phyloP scores from a whole-genome alignment of 2,113 vertebrate species.

The Thalassoma bifasciatum region DNA sequence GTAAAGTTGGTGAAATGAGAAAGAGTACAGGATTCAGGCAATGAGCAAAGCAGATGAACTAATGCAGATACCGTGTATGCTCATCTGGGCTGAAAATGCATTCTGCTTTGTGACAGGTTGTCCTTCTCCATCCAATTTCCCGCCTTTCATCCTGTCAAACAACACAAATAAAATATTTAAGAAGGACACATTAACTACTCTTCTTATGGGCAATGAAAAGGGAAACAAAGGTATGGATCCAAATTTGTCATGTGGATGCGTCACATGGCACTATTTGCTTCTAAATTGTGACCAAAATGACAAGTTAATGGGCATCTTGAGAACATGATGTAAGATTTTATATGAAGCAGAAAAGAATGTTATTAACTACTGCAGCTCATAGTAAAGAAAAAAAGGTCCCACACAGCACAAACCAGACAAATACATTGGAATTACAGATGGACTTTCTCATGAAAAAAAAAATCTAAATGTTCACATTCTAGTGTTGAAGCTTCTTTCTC shows the following conservation, averaged over 20 bases:
- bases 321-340: too few species aligned
- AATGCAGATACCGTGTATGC: constrained; percentile 51
- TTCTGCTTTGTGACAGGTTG: constrained; percentile 29
- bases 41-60: constrained; percentile 41
- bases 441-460: too few species aligned
- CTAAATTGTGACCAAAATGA: neutral
- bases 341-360: too few species aligned
- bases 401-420: too few species aligned
- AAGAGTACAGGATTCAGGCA: constrained; percentile 31
- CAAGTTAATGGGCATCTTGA: neutral
- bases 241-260: too few species aligned
- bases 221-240: neutral
- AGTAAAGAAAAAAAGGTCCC: too few species aligned
- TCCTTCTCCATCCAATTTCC: constrained; percentile 52
- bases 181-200: constrained; percentile 42
- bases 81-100: constrained; percentile 25
- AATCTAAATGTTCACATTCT: too few species aligned
- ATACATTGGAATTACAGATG: too few species aligned
- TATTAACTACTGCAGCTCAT: too few species aligned
- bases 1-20: constrained; percentile 15
- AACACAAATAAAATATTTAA: constrained; percentile 56
- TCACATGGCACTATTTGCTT: neutral
- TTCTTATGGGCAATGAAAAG: neutral
- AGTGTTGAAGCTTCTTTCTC: too few species aligned
- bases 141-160: constrained; percentile 55